Conservation (phyloP, 2,797 vertebrate genomes). For the Chiloscyllium punctatum region DNA sequence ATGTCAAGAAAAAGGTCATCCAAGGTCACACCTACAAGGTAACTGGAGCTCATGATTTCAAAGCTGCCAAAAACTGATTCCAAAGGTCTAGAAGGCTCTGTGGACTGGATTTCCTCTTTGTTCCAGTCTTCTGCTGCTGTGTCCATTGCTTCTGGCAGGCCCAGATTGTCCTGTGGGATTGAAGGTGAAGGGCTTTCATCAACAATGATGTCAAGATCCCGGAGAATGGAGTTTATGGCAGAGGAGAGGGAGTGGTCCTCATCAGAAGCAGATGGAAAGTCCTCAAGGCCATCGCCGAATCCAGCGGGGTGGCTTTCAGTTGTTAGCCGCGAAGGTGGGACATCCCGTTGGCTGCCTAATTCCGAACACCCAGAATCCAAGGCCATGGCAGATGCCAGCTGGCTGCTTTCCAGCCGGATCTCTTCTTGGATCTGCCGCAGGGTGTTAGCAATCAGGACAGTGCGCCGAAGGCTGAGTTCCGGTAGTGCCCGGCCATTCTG, state of each 20-base stretch:
- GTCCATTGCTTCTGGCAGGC: conserved; percentile 14
- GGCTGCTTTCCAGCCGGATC: conserved; percentile 40
- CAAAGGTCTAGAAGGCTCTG: neutral
- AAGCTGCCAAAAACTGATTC: conserved; percentile 50
- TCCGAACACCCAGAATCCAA: neutral
- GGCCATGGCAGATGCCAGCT: neutral
- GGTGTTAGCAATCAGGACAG: conserved; percentile 74
- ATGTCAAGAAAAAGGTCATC: conserved; percentile 72
- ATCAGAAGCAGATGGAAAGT: conserved; percentile 57
- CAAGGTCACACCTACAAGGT: conserved; percentile 57
- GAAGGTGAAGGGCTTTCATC: conserved; percentile 49
- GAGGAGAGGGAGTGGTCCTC: conserved; percentile 66
- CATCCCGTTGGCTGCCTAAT: neutral
- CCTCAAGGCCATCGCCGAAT: conserved; percentile 48
- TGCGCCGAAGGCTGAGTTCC: conserved; percentile 65
- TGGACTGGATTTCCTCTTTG: conserved; percentile 41
- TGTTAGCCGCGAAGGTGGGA: neutral
- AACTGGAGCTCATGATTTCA: conserved; percentile 57
- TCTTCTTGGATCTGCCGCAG: conserved; percentile 64
- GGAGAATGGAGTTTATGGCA: conserved; percentile 67
- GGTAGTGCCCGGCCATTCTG: conserved; percentile 60
- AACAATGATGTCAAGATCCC: conserved; percentile 55
- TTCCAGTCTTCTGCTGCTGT: conserved; percentile 12
- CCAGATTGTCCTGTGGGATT: conserved; percentile 52
- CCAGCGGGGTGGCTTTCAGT: conserved; percentile 38